Evolutionary conservation across 1,140 invertebrate genomes (phyloP).

Genomic region (Augochlora pura): DNA sequence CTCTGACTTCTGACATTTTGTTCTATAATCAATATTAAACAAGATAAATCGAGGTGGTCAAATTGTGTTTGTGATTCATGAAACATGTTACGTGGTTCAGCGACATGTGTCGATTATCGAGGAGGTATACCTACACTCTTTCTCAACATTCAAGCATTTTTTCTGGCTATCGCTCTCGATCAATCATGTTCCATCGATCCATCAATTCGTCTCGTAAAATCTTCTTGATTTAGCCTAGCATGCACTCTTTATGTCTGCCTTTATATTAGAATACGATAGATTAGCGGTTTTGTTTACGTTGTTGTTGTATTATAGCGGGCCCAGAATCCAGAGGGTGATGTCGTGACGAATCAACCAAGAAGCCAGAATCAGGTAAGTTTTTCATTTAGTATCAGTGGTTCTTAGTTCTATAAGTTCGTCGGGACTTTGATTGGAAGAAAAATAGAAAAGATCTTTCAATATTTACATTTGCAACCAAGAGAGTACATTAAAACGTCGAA

Average conservation of each 20-base stretch:
- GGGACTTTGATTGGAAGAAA: neutral
- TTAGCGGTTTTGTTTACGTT: conserved; percentile 79
- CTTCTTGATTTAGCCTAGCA: conserved; percentile 53
- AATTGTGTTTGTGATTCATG: too few relatives aligned
- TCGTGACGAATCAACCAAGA: conserved; percentile 77
- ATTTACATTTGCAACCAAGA: too few relatives aligned
- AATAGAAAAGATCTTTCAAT: too few relatives aligned
- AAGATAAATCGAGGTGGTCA: too few relatives aligned
- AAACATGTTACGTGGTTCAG: neutral
- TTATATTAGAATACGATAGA: conserved; percentile 67
- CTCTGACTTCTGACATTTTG: too few relatives aligned
- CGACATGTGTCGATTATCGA: neutral
- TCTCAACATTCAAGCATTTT: neutral
- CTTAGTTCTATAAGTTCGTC: conserved; percentile 32
- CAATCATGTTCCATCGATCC: conserved; percentile 21
- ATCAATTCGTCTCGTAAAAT: conserved; percentile 45
- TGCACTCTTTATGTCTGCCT: conserved; percentile 49
- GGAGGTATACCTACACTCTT: neutral
- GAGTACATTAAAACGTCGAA: too few relatives aligned
- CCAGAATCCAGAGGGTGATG: conserved; percentile 74
- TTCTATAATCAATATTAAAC: too few relatives aligned
- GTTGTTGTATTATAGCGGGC: conserved; percentile 79
- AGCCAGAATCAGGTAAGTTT: conserved; percentile 74
- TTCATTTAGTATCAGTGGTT: conserved; percentile 51
- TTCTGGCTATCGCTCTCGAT: neutral